Base-by-base conservation (phyloP, 2,888 invertebrate species). In the Melipona bicolor region DNA sequence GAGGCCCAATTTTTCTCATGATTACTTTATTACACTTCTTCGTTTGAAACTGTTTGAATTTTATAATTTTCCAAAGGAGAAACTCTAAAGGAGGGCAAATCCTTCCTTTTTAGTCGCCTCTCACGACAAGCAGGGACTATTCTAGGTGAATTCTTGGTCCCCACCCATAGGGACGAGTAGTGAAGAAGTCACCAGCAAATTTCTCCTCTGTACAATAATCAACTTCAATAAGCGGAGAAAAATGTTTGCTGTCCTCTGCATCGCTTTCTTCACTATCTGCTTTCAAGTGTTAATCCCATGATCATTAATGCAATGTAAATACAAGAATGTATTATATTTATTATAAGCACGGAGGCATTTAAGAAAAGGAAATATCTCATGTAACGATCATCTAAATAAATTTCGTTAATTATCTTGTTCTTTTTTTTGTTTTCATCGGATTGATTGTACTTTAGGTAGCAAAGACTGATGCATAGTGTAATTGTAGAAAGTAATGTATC, bases 401-500 rank as follows among this genome's bases (percentile, higher is more conserved):
- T 52, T 69, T 52, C 24, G 3, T 32, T 32, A 32, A 62, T 49
- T 62, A n/a, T n/a, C 15, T 56, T 19, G 24, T 36, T 52, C 75
- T 49, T n/a, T 19, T 36, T 59, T n/a, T 52, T 32, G 65, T 36
- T 64, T 49, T n/a, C 65, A 24, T 56, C 4, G 15, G 32, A 54
- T 82, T 64, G 56, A 74, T 49, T 61, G 43, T 70, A 36, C 21
- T 64, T 61, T 70, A 75, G 65, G 36, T 59, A 64, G 54, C 64
- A 68, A 85, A 85, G 84, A 85, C 85, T 85, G 84, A 85, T 79
- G 50, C 21, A 52, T 56, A 76, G 36, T 49, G 24, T 72, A 74
- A 71, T 65, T 50, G 24, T 81, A 76, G 24, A 24, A 76, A 69
- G 27, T 69, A 69, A 69, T 69, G 3, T 49, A 59, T 13, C 19